Conservation (phyloP, 1,140 invertebrate species). For the Trichonephila clavipes region DNA sequence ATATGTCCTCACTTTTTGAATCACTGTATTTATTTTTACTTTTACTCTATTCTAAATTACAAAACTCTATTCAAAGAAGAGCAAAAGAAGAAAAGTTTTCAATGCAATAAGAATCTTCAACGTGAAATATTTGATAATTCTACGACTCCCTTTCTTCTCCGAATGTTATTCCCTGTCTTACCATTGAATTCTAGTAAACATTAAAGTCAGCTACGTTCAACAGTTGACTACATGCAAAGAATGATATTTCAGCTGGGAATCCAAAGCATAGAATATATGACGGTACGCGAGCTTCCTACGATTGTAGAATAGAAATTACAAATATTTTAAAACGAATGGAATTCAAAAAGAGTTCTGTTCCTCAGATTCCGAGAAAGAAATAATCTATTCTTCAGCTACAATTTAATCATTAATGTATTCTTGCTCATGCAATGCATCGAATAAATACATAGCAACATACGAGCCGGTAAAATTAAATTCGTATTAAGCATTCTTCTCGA, state of each 20-base stretch:
- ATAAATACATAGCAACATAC: background rate
- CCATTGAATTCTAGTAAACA: too few relatives aligned
- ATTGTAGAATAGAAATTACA: background rate
- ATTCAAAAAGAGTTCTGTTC: background rate
- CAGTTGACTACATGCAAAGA: background rate
- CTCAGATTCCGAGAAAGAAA: background rate
- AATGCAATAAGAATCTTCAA: too few relatives aligned
- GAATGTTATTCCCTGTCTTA: too few relatives aligned
- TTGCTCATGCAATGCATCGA: background rate
- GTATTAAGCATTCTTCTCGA: background rate
- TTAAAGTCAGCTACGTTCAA: background rate
- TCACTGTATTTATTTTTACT: too few relatives aligned
- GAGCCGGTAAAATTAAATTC: background rate
- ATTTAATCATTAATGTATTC: background rate
- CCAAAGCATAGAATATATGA: background rate
- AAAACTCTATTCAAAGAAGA: too few relatives aligned
- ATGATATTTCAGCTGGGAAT: background rate
- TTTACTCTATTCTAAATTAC: too few relatives aligned
- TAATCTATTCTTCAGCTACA: background rate
- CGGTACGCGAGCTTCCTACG: background rate
- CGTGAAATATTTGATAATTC: too few relatives aligned
- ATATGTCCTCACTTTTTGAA: too few relatives aligned
- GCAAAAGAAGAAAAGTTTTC: too few relatives aligned
- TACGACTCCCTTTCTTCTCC: too few relatives aligned
- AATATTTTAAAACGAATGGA: background rate